These are phyloP conservation scores for Gymnoscopelus braueri DNA, from an alignment of 2,797 vertebrate species.

Conservation along the genomic window DNA sequence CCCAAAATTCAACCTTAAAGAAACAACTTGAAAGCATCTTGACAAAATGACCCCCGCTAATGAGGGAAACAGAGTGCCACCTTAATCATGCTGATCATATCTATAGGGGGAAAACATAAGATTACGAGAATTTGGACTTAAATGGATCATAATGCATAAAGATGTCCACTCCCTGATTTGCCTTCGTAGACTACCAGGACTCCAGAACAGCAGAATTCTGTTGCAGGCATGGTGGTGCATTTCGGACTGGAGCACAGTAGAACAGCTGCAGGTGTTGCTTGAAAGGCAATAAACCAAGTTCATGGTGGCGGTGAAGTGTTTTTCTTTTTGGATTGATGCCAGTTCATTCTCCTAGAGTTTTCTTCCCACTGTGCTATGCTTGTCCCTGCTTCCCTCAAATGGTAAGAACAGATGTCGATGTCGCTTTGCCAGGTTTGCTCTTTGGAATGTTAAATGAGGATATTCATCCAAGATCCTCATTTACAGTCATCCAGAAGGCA, in stretches of 20 bases:
- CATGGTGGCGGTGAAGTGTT: neutral
- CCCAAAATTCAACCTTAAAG: conserved; percentile 37
- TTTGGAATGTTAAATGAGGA: neutral
- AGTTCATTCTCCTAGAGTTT: neutral
- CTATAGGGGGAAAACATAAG: no score
- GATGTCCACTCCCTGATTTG: no score
- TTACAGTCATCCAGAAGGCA: neutral
- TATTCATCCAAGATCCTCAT: neutral
- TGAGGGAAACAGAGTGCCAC: no score
- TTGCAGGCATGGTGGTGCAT: conserved; percentile 27
- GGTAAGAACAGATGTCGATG: neutral
- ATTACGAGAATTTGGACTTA: no score
- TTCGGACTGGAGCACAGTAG: neutral
- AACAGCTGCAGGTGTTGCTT: neutral
- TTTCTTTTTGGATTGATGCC: neutral
- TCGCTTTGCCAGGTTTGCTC: no score
- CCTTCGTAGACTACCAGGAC: no score
- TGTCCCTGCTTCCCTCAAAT: neutral
- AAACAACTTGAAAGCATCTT: conserved; percentile 70
- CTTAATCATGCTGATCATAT: no score
- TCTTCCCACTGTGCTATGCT: neutral
- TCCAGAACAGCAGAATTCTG: neutral
- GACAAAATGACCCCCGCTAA: conserved; percentile 43
- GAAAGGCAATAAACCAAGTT: neutral
- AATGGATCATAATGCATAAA: no score